Evolutionary conservation across 2,888 invertebrate genomes (phyloP), one percentile per base, ranked within the genome.

Genomic region (Leptinotarsa juncta): DNA sequence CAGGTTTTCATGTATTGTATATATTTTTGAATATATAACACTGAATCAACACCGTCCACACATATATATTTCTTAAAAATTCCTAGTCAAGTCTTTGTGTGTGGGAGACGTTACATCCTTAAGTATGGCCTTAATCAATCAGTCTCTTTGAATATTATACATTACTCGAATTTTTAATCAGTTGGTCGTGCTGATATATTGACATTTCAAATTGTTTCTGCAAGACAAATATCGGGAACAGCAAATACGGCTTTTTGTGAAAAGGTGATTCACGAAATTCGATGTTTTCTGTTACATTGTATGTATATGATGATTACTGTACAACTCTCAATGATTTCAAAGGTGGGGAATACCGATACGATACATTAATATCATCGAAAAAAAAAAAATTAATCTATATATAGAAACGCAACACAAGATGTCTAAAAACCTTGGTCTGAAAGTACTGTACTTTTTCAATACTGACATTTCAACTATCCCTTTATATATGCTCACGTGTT

Each of bases 111-210:
- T 73, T 77, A 73, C 68, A 73, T 76, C 74, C 77, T 81, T 78
- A 79, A 79, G 80, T 81, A 82, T 82, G 82, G 81, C 81, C 81
- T 77, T 79, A 77, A 72, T 81, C 81, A 80, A 77, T 82, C 82
- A 78, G 79, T 79, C 80, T 76, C 70, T 78, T 79, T 67, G 53
- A 73, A 76, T 77, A 69, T 69, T 69, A 69, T 60, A 69, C 69
- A 68, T 68, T 68, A 77, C 77, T 77, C 76, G 51, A 71, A 53
- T 65, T 65, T 67, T 71, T 72, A 65, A 62, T 57, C 51, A 66
- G 65, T 72, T 71, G 73, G 70, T 70, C 32, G 32, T 76, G 76
- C 53, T 71, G 70, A 70, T 73, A 74, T 76, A 71, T 70, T 70
- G 77, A 76, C 72, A 76, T 75, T 65, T 78, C 80, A 57, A 72